Conservation (phyloP, 1,140 invertebrate species). For the Bombus haemorrhoidalis region DNA sequence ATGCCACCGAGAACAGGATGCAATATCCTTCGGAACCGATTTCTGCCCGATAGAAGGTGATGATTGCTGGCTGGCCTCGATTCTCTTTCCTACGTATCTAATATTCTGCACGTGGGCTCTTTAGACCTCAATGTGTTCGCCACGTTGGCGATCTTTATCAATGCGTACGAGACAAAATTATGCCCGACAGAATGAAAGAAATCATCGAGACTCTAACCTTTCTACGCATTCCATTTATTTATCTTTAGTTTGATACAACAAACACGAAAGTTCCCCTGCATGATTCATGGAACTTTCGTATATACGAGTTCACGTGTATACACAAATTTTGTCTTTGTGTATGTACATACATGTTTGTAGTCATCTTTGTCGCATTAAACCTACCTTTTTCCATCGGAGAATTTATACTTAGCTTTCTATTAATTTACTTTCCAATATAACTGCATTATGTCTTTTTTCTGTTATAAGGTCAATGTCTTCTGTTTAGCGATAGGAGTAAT, state of each 20-base stretch:
- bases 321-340: background rate
- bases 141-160: conserved; percentile 59
- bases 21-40: conserved; percentile 33
- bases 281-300: background rate
- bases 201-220: background rate
- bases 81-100: conserved; percentile 36
- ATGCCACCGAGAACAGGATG: conserved; percentile 26
- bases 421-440: background rate
- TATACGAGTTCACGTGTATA: background rate
- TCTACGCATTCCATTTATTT: background rate
- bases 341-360: background rate
- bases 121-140: conserved; percentile 34
- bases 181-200: background rate
- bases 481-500: conserved; percentile 14
- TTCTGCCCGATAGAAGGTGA: conserved; percentile 33
- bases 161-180: background rate
- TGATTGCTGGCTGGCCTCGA: conserved; percentile 48
- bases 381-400: background rate
- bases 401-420: background rate
- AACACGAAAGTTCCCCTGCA: background rate
- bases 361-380: background rate
- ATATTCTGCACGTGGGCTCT: conserved; percentile 39
- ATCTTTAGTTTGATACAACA: background rate
- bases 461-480: background rate
- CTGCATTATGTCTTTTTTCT: background rate